These are phyloP conservation scores for Caenorhabditis sinica DNA, from an alignment of 2,888 invertebrate genomes.

Conservation along the genomic window DNA sequence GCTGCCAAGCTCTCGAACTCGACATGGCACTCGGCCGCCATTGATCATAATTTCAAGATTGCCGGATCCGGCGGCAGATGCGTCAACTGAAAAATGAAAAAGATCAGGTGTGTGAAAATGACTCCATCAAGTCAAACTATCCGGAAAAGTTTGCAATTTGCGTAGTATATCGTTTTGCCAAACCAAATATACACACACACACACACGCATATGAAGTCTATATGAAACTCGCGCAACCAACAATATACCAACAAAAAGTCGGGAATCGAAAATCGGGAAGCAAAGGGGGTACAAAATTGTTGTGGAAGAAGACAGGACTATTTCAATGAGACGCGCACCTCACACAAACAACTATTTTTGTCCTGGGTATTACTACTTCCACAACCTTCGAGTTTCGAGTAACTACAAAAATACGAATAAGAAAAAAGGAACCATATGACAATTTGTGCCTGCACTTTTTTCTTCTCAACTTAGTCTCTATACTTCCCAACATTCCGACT, in stretches of 20 bases:
- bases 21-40: constrained; percentile 95
- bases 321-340: constrained; percentile 25
- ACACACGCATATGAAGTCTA: constrained; percentile 11
- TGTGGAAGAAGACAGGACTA: constrained; percentile 27
- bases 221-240: constrained; percentile 26
- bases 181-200: constrained; percentile 1
- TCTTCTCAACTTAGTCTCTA: constrained; percentile 23
- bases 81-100: constrained; percentile 89
- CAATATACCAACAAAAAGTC: constrained; percentile 2
- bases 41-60: constrained; percentile 96
- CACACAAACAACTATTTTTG: constrained; percentile 34
- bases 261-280: constrained; percentile 46
- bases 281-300: constrained; percentile 2
- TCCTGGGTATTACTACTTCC: constrained; percentile 15
- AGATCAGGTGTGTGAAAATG: not conserved
- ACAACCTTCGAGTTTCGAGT: constrained; percentile 19
- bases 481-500: constrained; percentile 29
- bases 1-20: constrained; percentile 91
- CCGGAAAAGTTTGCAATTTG: not conserved
- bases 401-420: constrained; percentile 24
- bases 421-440: constrained; percentile 20
- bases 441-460: constrained; percentile 20
- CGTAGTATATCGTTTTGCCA: constrained; percentile 7
- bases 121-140: not conserved
- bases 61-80: constrained; percentile 95